phyloP scores from a whole-genome alignment of 2,113 vertebrate species.

The Arizona elegans region DNA sequence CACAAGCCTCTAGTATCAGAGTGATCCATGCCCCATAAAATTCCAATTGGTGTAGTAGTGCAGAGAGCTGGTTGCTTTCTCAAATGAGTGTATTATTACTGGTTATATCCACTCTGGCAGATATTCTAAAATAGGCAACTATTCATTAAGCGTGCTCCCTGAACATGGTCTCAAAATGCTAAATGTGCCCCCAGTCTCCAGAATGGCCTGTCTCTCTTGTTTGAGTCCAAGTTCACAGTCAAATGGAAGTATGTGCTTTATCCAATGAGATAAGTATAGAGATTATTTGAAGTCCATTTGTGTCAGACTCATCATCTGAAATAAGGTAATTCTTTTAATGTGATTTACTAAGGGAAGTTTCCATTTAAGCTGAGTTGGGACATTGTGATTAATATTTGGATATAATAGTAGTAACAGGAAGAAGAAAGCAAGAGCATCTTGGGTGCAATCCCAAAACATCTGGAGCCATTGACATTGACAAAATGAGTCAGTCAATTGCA shows the following conservation, averaged over 20 bases:
- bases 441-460: background rate
- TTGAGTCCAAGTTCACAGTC: background rate
- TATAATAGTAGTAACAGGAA: background rate
- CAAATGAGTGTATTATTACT: background rate
- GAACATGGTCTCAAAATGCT: background rate
- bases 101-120: background rate
- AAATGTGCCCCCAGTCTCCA: background rate
- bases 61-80: background rate
- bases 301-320: background rate
- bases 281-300: background rate
- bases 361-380: background rate
- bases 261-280: background rate
- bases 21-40: background rate
- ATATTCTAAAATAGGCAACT: background rate
- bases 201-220: background rate
- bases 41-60: background rate
- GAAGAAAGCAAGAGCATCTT: background rate
- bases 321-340: background rate
- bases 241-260: background rate
- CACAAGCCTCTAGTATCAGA: background rate
- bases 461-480: background rate
- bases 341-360: background rate
- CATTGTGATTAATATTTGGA: background rate
- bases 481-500: background rate
- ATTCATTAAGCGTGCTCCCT: background rate